These are phyloP conservation scores for Gymnocypris eckloni DNA, from an alignment of 2,797 vertebrate genomes.

Conservation along the genomic window DNA sequence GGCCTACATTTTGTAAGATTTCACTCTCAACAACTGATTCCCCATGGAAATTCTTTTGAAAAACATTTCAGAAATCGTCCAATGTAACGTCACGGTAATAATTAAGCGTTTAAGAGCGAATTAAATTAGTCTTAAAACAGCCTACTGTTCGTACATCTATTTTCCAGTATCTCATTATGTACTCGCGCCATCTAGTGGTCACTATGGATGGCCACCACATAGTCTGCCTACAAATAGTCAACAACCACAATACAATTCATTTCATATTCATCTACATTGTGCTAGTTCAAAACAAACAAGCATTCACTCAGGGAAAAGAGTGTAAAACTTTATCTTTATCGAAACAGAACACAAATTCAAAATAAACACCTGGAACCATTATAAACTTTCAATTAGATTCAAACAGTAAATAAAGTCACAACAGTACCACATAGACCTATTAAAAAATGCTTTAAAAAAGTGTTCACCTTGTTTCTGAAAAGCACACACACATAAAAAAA, in stretches of 20 bases:
- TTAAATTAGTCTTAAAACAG: background rate
- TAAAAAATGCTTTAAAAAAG: background rate
- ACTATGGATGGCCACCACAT: background rate
- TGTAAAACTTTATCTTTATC: conserved; percentile 19
- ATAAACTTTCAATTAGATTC: conserved; percentile 39
- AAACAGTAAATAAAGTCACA: conserved; percentile 24
- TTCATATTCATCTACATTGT: background rate
- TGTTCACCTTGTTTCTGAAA: background rate
- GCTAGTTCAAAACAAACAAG: background rate
- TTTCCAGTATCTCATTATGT: background rate
- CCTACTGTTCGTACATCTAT: background rate
- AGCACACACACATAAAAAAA: background rate
- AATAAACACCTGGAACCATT: conserved; percentile 31
- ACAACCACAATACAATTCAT: background rate
- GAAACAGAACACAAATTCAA: conserved; percentile 40
- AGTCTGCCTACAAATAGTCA: background rate
- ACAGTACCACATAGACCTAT: conserved; percentile 23
- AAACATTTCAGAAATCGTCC: background rate
- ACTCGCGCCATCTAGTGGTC: conserved; percentile 9
- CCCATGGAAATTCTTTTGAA: background rate
- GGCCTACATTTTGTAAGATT: background rate
- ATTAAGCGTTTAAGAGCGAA: background rate
- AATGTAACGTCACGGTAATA: background rate
- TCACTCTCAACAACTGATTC: background rate
- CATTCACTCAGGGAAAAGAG: background rate